Evolutionary conservation across 1,140 invertebrate genomes (phyloP).

Genomic region (Apis cerana): DNA sequence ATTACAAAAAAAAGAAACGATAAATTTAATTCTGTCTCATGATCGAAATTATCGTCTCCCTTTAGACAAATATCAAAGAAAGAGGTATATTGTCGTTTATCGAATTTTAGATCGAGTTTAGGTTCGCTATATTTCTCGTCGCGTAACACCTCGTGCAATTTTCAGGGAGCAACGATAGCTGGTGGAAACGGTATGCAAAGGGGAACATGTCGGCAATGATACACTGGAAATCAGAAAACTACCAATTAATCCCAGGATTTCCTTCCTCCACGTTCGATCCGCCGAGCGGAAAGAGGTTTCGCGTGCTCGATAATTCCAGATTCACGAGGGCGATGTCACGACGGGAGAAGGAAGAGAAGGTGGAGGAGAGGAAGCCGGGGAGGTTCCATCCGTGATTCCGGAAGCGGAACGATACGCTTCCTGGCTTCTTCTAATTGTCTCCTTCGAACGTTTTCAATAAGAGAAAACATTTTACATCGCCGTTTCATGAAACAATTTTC

Average conservation of each 20-base stretch:
- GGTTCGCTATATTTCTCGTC: no score
- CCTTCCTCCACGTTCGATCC: conserved; percentile 26
- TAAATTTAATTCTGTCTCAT: no score
- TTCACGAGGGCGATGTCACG: conserved; percentile 39
- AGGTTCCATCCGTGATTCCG: conserved; percentile 63
- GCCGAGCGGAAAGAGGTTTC: conserved; percentile 25
- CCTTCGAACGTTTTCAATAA: background rate
- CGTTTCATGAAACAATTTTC: background rate
- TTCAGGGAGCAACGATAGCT: background rate
- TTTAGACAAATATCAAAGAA: no score
- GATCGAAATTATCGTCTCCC: no score
- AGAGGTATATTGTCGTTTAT: no score
- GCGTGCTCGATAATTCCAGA: conserved; percentile 49
- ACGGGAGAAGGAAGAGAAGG: conserved; percentile 18
- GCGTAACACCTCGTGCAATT: background rate
- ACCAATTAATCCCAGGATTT: conserved; percentile 39
- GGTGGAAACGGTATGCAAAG: background rate
- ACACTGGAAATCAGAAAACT: conserved; percentile 11
- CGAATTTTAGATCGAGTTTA: no score
- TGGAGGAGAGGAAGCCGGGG: conserved; percentile 28
- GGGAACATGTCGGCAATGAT: background rate
- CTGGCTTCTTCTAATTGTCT: conserved; percentile 61
- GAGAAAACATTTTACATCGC: background rate
- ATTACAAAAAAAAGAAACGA: no score
- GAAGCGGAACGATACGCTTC: conserved; percentile 60